These are phyloP conservation scores for Pseudachorutes palmiensis DNA, from an alignment of 1,140 invertebrate genomes.

Conservation along the genomic window DNA sequence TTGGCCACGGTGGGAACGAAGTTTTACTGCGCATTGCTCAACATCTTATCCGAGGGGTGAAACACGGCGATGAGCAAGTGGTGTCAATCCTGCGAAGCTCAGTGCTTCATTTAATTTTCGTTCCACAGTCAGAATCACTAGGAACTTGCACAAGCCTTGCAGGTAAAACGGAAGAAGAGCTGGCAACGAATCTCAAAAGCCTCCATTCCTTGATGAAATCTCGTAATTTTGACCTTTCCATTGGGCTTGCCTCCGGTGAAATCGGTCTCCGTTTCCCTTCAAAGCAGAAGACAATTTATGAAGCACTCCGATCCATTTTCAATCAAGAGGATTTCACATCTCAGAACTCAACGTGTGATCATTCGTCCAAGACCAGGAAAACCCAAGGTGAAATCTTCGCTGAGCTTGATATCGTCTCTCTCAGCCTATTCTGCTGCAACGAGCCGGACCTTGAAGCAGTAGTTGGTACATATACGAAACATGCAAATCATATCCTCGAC, in stretches of 20 bases:
- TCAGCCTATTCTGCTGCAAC: constrained; percentile 35
- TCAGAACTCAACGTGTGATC: constrained; percentile 10
- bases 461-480: constrained; percentile 24
- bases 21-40: constrained; percentile 69
- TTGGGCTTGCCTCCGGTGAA: constrained; percentile 27
- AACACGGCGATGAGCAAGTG: constrained; percentile 55
- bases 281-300: constrained; percentile 22
- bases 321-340: background rate
- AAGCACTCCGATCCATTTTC: constrained; percentile 19
- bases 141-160: background rate
- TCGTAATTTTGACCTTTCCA: constrained; percentile 18
- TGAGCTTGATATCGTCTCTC: background rate
- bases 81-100: constrained; percentile 57
- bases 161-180: background rate
- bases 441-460: constrained; percentile 22
- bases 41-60: constrained; percentile 65
- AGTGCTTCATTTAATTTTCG: constrained; percentile 64
- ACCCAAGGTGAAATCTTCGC: background rate
- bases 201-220: constrained; percentile 9
- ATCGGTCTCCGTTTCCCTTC: constrained; percentile 18
- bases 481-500: constrained; percentile 29
- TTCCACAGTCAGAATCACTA: background rate
- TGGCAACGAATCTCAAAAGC: background rate
- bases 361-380: background rate
- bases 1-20: constrained; percentile 72